Evolutionary conservation across 2,797 vertebrate genomes (phyloP).

Genomic region (Micrastur ruficollis): DNA sequence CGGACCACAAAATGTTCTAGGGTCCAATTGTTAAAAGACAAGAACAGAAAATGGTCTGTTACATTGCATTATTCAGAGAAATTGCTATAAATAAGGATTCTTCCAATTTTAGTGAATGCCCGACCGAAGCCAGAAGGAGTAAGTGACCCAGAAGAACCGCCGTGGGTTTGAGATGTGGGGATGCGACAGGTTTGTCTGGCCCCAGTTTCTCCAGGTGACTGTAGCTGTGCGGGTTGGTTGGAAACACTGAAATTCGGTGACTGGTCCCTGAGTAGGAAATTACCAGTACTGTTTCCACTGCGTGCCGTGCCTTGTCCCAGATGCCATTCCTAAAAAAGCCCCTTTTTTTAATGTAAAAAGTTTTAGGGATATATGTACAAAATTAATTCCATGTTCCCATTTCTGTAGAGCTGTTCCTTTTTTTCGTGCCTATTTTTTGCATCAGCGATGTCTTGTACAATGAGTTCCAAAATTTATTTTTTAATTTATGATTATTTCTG

Average conservation of each 20-base stretch:
- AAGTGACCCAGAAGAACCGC: too few species aligned
- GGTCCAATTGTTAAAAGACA: background rate
- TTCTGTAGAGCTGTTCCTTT: background rate
- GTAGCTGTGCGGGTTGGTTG: background rate
- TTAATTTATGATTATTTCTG: background rate
- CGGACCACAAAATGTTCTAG: background rate
- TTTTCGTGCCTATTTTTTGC: background rate
- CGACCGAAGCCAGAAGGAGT: background rate
- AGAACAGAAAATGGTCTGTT: background rate
- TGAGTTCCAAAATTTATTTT: background rate
- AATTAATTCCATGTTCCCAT: background rate
- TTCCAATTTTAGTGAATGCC: background rate
- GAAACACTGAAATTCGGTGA: background rate
- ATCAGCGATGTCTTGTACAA: background rate
- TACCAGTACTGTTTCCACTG: fast-evolving
- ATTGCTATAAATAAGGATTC: background rate
- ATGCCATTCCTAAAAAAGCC: background rate
- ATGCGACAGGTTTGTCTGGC: background rate
- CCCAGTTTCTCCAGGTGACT: background rate
- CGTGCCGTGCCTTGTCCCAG: background rate
- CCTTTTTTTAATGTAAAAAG: background rate
- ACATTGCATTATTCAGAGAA: background rate
- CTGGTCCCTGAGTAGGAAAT: background rate
- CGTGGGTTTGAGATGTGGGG: background rate
- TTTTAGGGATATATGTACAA: background rate